Evolutionary conservation across 1,140 invertebrate genomes (phyloP), one percentile per base, ranked within the genome.

Genomic region (Drosophila pectinifera): DNA sequence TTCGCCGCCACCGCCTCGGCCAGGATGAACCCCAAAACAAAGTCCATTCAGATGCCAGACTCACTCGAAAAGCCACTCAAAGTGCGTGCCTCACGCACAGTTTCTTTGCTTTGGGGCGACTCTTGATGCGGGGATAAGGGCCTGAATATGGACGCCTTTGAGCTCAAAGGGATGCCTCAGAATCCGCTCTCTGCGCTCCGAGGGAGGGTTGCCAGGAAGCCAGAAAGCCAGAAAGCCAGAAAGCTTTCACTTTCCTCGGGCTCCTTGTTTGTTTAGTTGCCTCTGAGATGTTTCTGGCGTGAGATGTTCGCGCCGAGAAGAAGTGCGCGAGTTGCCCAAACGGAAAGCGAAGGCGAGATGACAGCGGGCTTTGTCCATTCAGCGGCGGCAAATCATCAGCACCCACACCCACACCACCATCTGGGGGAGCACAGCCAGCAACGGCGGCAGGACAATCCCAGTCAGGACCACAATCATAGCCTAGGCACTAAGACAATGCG

Each of bases 221-320:
- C n/a, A n/a, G n/a, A n/a, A n/a, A n/a, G n/a, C n/a, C n/a, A n/a
- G n/a, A n/a, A n/a, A n/a, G n/a, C n/a, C n/a, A n/a, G n/a, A 76
- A 83, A 88, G 86, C 84, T 88, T 86, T 83, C 73, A 59, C 72
- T 75, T 91, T 78, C 61, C 62, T 46, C 31, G 36, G 53, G 57
- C 18, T 18, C 39, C 46, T 41, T 80, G 84, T 83, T 78, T 86
- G 69, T 83, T 89, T 90, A 91, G 84, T 92, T 83, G 85, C 73
- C 51, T 86, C 78, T 91, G 91, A 92, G 91, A 92, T 92, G 90
- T 86, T 88, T 92, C 73, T 90, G 77, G 73, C 90, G 91, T 89
- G 90, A 90, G 86, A 90, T 91, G 90, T 91, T 89, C 86, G 79
- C 84, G 83, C 57, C 82, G 78, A 83, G 79, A 86, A 78, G 76